Evolutionary conservation across 92 coral and sea anemone species (phyloP), one percentile per base, ranked within the genome.

Genomic region (Montipora capitata): DNA sequence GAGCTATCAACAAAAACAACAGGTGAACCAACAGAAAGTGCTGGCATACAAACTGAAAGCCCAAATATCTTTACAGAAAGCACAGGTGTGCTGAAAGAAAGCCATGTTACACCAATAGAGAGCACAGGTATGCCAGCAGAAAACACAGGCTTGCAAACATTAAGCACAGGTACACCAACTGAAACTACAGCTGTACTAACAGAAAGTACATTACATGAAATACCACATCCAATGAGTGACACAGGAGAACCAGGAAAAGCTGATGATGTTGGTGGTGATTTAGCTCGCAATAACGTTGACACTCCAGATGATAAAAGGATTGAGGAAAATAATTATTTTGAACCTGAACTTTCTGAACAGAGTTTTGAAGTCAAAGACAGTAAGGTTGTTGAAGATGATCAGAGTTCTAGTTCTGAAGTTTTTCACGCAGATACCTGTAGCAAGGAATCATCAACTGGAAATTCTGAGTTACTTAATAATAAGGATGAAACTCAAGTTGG

Each of bases 401-500:
- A 68, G 4, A n/a, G 54, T 14, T 38, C 15, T 51, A 75, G 14
- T 3, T 8, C 4, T 38, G 13, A 18, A 51, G 49, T 63, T 13
- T 2, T 3, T 54, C 27, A 20, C n/a, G 16, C 41, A 40, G 54
- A 56, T 68, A 27, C 35, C 35, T 27, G 35, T 27, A 2, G 13
- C 15, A 39, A 52, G 41, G 42, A 68, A 39, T 45, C 15, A 0
- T n/a, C 3, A 0, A 14, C 38, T 48, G 17, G 40, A 52, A 39
- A 78, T 40, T 35, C 40, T 35, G 58, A 76, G 17, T 10, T 38
- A 9, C 18, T 41, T 14, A 68, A 35, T 48, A 63, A 41, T 6
- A 18, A 54, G 13, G 78, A 72, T 41, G 56, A 72, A 40, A 13
- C 59, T 40, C 79, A 72, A 13, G 45, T 73, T 72, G 71, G 62